Percentiles rank a stretch among this genome's conserved stretches.
phyloP scores from a whole-genome alignment of 2,113 vertebrate species.

The Hylia prasina region DNA sequence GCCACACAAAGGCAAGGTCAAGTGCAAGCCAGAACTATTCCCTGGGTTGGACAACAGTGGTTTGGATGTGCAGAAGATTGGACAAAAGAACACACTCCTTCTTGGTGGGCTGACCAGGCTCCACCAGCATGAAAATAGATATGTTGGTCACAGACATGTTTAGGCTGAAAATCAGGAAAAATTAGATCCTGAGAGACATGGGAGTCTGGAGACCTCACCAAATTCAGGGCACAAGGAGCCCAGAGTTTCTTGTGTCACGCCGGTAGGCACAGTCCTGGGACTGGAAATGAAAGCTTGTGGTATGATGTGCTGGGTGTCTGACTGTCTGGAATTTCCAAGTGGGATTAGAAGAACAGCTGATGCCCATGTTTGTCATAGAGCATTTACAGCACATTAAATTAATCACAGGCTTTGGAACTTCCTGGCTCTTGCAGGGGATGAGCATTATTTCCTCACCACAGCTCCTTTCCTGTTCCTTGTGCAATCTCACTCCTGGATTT shows the following conservation, averaged over 20 bases:
- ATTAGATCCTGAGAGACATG: background rate
- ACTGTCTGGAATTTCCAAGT: slow-evolving; percentile 42
- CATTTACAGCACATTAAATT: slow-evolving; percentile 47
- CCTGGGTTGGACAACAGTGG: background rate
- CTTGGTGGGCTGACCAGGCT: background rate
- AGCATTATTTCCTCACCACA: slow-evolving; percentile 16
- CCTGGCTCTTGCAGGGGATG: background rate
- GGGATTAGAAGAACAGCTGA: slow-evolving; percentile 4
- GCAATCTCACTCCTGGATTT: background rate
- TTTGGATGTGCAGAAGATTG: background rate
- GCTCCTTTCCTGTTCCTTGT: background rate
- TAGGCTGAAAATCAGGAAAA: background rate
- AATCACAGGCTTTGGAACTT: slow-evolving; percentile 52
- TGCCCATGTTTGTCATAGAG: slow-evolving; percentile 27
- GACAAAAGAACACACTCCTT: background rate
- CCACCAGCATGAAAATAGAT: background rate
- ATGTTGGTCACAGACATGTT: background rate
- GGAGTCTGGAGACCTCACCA: background rate
- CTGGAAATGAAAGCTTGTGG: background rate
- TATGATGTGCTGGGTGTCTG: slow-evolving; percentile 1
- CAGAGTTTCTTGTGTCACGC: background rate
- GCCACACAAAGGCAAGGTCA: background rate
- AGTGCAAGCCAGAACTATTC: background rate
- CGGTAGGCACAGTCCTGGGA: background rate
- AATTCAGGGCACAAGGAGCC: background rate